phyloP scores from a whole-genome alignment of 2,888 invertebrate species.

The Caenorhabditis imperialis region DNA sequence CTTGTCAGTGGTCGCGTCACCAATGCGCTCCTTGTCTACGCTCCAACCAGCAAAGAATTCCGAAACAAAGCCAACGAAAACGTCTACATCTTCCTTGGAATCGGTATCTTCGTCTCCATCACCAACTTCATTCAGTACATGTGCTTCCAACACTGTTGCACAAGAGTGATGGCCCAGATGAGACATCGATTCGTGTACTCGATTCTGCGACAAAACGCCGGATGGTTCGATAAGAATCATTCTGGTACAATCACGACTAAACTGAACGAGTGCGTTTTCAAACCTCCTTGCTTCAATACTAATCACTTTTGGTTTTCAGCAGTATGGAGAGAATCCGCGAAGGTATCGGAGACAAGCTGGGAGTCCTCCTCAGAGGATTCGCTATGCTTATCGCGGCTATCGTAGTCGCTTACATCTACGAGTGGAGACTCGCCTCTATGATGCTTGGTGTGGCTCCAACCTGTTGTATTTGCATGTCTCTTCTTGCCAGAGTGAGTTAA shows the following conservation, averaged over 20 bases:
- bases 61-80: slow-evolving; percentile 65
- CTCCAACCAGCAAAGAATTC: slow-evolving; percentile 61
- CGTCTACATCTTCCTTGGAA: slow-evolving; percentile 72
- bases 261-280: slow-evolving; percentile 66
- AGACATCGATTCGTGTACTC: slow-evolving; percentile 64
- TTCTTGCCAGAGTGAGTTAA: slow-evolving; percentile 64
- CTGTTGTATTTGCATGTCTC: slow-evolving; percentile 69
- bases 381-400: slow-evolving; percentile 69
- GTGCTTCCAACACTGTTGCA: slow-evolving; percentile 71
- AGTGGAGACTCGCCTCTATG: slow-evolving; percentile 70
- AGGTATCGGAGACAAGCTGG: slow-evolving; percentile 74
- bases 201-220: slow-evolving; percentile 71
- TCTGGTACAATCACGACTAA: slow-evolving; percentile 69
- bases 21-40: slow-evolving; percentile 66
- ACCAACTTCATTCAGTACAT: slow-evolving; percentile 71
- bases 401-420: slow-evolving; percentile 67
- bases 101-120: slow-evolving; percentile 63
- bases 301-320: slow-evolving; percentile 35
- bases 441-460: slow-evolving; percentile 71
- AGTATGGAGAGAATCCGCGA: slow-evolving; percentile 62
- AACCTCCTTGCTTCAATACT: background rate
- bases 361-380: slow-evolving; percentile 69
- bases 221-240: slow-evolving; percentile 73
- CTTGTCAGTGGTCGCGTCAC: slow-evolving; percentile 69
- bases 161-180: slow-evolving; percentile 65